Base-by-base conservation (phyloP, 1,140 invertebrate species). In the Neodiprion fabricii region DNA sequence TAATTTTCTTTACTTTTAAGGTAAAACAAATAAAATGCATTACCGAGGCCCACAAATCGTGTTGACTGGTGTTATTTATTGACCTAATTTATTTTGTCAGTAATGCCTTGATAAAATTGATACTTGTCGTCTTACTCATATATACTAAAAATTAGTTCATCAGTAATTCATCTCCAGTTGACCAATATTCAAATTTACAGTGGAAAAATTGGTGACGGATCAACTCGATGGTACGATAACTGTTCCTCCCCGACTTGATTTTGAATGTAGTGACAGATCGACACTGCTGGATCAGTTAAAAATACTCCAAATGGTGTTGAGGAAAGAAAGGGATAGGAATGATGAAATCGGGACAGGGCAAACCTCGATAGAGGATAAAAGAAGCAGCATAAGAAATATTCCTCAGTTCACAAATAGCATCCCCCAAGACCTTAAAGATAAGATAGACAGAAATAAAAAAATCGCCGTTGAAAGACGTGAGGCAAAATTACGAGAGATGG, bases 281-380 rank as follows among this genome's bases (percentile, higher is more conserved):
- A 80, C 81, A n/a, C 74, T 86, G 1, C 9, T 83, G 74, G 85
- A 84, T 70, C 85, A 85, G 67, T 78, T 85, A n/a, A 85, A 80
- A 83, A 85, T 84, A 75, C 83, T 84, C 53, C 86, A 85, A 77
- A 84, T 83, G 77, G 83, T 85, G 72, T 78, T 82, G 67, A 88
- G 82, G 77, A 87, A 79, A 71, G 77, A 83, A 17, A 78, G 68
- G 50, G 72, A 81, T 12, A 79, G 72, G 21, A 74, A 75, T 17
- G 70, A 11, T n/a, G n/a, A 28, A 70, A 28, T 8, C n/a, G 11
- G 11, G 4, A 17, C n/a, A 61, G 53, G 4, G 53, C 11, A 61
- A 12, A 17, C 4, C n/a, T 67, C 74, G 68, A 48, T 40, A 72
- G 53, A 71, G 67, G 8, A 23, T 3, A 65, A 47, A 17, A 66